Percentiles rank a stretch among this genome's conserved stretches.
phyloP scores from a whole-genome alignment of 2,888 invertebrate species.

The Brassicogethes aeneus region DNA sequence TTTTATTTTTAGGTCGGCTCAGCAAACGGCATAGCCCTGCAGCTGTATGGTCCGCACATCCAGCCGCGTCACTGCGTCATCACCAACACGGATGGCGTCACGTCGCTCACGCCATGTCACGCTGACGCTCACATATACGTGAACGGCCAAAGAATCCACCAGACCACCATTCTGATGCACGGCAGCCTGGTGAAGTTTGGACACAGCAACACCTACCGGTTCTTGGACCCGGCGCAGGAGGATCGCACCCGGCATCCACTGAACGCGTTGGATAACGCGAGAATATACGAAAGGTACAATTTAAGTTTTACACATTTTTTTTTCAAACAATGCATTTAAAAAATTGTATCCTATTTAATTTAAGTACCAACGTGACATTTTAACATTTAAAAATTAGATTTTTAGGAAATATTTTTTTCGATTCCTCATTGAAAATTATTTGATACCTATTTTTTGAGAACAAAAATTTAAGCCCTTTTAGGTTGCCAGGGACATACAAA shows the following conservation, averaged over 20 bases:
- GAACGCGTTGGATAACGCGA: conserved; percentile 48
- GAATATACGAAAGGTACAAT: conserved; percentile 72
- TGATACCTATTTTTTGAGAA: too few species aligned
- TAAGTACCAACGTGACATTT: too few species aligned
- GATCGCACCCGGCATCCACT: conserved; percentile 66
- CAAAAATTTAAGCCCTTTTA: too few species aligned
- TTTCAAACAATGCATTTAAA: not conserved
- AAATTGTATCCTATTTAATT: too few species aligned
- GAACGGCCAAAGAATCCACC: conserved; percentile 84
- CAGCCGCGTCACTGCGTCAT: conserved; percentile 93
- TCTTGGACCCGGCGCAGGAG: conserved; percentile 75
- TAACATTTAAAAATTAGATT: too few species aligned
- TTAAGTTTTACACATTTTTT: too few species aligned
- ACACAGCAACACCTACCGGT: conserved; percentile 76
- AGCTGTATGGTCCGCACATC: conserved; percentile 82
- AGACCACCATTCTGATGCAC: conserved; percentile 85
- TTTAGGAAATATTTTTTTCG: too few species aligned
- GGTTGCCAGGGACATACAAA: too few species aligned
- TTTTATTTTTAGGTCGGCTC: conserved; percentile 54
- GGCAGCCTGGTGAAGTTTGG: conserved; percentile 81
- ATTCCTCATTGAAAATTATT: too few species aligned
- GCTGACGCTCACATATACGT: conserved; percentile 91
- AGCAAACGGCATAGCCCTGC: conserved; percentile 70
- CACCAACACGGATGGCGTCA: conserved; percentile 82
- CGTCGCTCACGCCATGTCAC: conserved; percentile 87